Conservation (phyloP, 2,113 vertebrate genomes). For the Lagopus muta region DNA sequence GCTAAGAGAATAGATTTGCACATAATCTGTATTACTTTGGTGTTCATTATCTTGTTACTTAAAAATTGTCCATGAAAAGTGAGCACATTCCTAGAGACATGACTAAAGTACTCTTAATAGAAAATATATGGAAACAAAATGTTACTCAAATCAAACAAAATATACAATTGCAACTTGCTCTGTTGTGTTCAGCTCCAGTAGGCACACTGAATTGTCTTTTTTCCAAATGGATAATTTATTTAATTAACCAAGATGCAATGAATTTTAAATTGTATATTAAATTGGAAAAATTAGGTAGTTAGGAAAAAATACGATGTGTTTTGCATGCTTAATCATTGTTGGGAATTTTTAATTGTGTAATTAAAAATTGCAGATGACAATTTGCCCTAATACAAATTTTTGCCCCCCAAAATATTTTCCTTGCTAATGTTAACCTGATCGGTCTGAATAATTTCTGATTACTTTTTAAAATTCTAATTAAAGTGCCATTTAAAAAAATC, state of each 20-base stretch:
- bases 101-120: not conserved
- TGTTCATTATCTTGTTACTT: not conserved
- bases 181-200: slow-evolving; percentile 26
- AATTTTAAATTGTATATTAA: slow-evolving; percentile 40
- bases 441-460: not conserved
- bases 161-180: not conserved
- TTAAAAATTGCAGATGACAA: not conserved
- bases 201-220: slow-evolving; percentile 16
- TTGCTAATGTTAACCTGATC: not conserved
- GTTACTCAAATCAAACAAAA: slow-evolving; percentile 8
- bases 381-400: not conserved
- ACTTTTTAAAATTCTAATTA: not conserved
- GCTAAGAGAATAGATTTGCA: not conserved
- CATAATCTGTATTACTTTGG: not conserved
- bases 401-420: not conserved
- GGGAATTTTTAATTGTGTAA: not conserved
- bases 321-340: not conserved
- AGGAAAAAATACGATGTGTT: not conserved
- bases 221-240: slow-evolving; percentile 50
- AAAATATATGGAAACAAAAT: not conserved
- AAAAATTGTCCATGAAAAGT: not conserved
- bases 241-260: slow-evolving; percentile 24
- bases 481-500: not conserved
- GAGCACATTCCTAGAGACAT: not conserved
- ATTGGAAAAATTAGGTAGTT: slow-evolving; percentile 30